These are phyloP conservation scores for Diarsia dahlii DNA, from an alignment of 2,888 invertebrate species.

Conservation along the genomic window DNA sequence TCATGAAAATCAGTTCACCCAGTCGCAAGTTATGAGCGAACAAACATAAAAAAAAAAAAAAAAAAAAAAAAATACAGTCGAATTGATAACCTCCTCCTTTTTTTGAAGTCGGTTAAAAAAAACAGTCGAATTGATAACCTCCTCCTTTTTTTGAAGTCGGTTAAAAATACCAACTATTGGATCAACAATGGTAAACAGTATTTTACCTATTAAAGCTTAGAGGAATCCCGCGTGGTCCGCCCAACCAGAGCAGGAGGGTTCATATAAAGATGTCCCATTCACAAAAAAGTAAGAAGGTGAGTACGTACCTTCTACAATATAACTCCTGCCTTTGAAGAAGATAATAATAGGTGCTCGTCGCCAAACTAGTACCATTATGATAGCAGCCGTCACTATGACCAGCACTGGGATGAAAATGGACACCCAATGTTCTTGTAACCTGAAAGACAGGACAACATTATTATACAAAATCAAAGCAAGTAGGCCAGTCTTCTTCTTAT, in stretches of 20 bases:
- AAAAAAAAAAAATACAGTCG: too few relatives aligned
- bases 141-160: too few relatives aligned
- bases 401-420: constrained; percentile 39
- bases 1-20: too few relatives aligned
- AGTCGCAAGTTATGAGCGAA: too few relatives aligned
- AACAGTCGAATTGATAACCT: too few relatives aligned
- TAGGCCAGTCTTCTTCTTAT: not conserved
- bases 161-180: not conserved
- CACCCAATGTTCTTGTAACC: constrained; percentile 41
- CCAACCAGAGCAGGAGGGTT: too few relatives aligned
- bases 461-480: not conserved
- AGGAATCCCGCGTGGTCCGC: not conserved
- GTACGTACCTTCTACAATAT: constrained; percentile 59
- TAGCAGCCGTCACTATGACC: constrained; percentile 18
- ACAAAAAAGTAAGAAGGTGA: not conserved
- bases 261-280: not conserved
- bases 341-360: constrained; percentile 34
- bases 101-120: too few relatives aligned
- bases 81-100: too few relatives aligned
- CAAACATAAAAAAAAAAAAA: too few relatives aligned
- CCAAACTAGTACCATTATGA: constrained; percentile 38
- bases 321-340: constrained; percentile 61
- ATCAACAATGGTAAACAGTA: not conserved
- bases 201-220: not conserved
- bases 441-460: constrained; percentile 8